Conservation (phyloP, 2,888 invertebrate genomes). For the Protophormia terraenovae region DNA sequence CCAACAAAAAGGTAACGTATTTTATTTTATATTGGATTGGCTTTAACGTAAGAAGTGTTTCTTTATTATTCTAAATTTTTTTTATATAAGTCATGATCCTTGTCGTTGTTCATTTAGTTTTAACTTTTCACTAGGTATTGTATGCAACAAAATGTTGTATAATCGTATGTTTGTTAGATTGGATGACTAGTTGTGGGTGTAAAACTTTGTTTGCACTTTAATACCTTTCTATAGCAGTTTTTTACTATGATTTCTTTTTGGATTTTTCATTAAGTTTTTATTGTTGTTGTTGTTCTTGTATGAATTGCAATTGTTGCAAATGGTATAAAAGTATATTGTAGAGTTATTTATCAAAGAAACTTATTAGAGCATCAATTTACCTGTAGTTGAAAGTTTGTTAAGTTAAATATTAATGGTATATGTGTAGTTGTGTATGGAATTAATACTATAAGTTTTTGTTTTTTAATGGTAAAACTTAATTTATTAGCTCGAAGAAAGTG, state of each 20-base stretch:
- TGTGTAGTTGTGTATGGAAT: background rate
- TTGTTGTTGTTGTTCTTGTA: slow-evolving; percentile 32
- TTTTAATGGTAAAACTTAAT: background rate
- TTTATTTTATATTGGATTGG: slow-evolving; percentile 36
- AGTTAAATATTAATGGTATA: background rate
- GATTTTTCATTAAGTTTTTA: background rate
- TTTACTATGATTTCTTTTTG: background rate
- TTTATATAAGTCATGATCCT: slow-evolving; percentile 19
- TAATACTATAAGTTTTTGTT: background rate
- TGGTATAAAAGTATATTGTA: background rate
- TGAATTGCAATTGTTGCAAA: slow-evolving; percentile 28
- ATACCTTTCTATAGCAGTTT: background rate
- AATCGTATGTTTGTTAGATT: background rate
- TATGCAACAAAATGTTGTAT: slow-evolving; percentile 19
- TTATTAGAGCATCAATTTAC: slow-evolving; percentile 8
- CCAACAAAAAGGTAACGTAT: background rate
- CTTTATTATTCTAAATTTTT: background rate
- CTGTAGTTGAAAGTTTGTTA: slow-evolving; percentile 4
- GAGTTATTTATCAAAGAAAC: slow-evolving; percentile 27
- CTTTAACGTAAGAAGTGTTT: background rate
- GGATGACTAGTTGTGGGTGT: background rate
- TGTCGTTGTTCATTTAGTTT: slow-evolving; percentile 2
- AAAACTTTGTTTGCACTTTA: slow-evolving; percentile 32
- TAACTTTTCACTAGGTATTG: background rate
- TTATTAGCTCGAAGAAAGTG: background rate